Evolutionary conservation across 2,888 invertebrate species (phyloP), one percentile per base, ranked within the genome.

Genomic region (Scaptomyza cyrtandrae): DNA sequence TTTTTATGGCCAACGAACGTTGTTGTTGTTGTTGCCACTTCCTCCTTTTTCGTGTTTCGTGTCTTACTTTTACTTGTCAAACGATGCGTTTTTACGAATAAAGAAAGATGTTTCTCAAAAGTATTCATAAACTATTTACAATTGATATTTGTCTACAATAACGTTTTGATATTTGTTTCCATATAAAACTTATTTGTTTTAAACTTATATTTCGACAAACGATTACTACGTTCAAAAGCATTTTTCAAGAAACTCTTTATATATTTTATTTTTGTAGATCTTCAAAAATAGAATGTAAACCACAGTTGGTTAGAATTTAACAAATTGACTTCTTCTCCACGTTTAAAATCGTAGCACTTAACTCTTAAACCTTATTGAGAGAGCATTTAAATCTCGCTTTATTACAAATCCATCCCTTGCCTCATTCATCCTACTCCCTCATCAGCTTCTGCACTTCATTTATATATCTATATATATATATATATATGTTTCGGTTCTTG

Each of bases 381-480:
- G 59, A 41, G 59, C 72, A 65, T 72, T 65, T 55, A 58, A 45
- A 7, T 19, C 37, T 46, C 19, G 49, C 31, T 49, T 37, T 33
- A 46, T n/a, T 24, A 39, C 35, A 10, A 27, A 9, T 6, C 10
- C 16, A 9, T 6, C 39, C 7, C 9, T 33, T 33, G 33, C 33
- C 33, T 33, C 6, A 2, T 2, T 33, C 10, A 33, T 1, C 6
- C 37, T 5, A 5, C n/a, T 37, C 16, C 19, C 3, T 13, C 16
- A 16, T 3, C 31, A 31, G 10, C 6, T n/a, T 9, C 64, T 71
- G 59, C 80, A 79, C 76, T 79, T 83, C 52, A 67, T 80, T 71
- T 82, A 76, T 85, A 48, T 13, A 48, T 48, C 6, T 14, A 7
- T 27, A 3, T 6, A 10, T 46, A n/a, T 9, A 24, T 1, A 13